phyloP scores from a whole-genome alignment of 2,113 vertebrate species.

The human (Homo sapiens) region GRCh38 chr6:48055501-48056000 shows the following conservation, averaged over 20 bases:
- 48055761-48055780: background rate
- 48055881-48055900: background rate
- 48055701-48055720: conserved; percentile 71
- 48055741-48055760: background rate
- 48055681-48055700: conserved; percentile 19
- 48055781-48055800: background rate
- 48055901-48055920: background rate
- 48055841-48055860: no score
- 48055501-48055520: background rate
- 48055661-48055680: conserved; percentile 62
- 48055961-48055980: background rate
- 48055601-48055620: conserved; percentile 37
- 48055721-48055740: background rate
- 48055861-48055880: background rate
- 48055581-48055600: conserved; percentile 40
- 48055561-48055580: conserved; percentile 11
- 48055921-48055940: background rate
- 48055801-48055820: background rate
- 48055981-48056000: background rate
- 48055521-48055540: background rate
- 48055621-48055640: background rate
- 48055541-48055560: background rate
- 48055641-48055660: conserved; percentile 16
- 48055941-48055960: no score
- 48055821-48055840: background rate